Evolutionary conservation across 2,888 invertebrate species (phyloP).

Genomic region (Incurvaria masculella): DNA sequence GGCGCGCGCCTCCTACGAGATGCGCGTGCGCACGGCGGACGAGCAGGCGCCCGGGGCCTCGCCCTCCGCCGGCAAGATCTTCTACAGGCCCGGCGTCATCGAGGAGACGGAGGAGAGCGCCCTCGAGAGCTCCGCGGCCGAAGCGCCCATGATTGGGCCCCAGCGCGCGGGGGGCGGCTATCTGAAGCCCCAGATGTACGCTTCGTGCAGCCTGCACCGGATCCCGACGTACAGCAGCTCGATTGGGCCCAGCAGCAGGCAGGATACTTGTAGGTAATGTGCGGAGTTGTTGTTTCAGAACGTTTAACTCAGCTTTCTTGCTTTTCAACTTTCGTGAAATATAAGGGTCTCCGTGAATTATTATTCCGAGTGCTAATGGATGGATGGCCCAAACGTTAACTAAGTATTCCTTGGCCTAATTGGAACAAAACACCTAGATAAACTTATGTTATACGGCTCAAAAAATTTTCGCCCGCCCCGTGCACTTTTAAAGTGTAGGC

Average conservation of each 20-base stretch:
- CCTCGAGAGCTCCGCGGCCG: conserved; percentile 42
- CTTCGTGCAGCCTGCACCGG: conserved; percentile 50
- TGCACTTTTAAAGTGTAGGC: no score
- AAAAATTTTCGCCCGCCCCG: no score
- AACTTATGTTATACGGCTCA: no score
- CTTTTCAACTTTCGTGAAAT: no score
- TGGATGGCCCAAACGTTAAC: no score
- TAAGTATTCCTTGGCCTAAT: no score
- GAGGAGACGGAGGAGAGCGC: conserved; percentile 48
- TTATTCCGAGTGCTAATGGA: no score
- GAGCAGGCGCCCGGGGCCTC: conserved; percentile 25
- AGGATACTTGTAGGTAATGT: conserved; percentile 55
- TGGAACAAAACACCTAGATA: no score
- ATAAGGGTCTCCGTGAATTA: no score
- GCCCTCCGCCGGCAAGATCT: conserved; percentile 42
- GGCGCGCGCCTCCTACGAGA: conserved; percentile 33
- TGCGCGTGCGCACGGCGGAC: conserved; percentile 32
- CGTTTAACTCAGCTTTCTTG: no score
- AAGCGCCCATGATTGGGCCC: conserved; percentile 38
- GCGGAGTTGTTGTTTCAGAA: no score
- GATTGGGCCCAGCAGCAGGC: conserved; percentile 54
- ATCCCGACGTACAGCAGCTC: conserved; percentile 60
- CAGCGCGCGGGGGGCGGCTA: conserved; percentile 26
- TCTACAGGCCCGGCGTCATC: conserved; percentile 44
- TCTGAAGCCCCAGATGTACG: conserved; percentile 34